Base-by-base conservation (phyloP, 2,888 invertebrate species). In the Azorinus chamasolen region DNA sequence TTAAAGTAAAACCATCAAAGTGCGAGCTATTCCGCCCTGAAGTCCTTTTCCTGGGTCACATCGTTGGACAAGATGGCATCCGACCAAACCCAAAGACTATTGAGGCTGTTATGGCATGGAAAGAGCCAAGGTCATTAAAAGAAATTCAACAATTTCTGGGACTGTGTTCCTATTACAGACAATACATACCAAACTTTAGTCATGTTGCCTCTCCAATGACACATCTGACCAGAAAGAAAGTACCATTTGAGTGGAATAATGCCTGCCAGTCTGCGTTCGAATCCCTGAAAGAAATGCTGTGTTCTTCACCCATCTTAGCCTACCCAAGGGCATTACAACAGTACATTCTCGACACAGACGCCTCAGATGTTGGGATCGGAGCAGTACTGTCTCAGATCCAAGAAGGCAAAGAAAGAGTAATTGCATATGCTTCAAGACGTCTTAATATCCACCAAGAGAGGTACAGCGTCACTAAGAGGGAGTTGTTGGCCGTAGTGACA, bases 1-100 rank as follows among this genome's bases (percentile, higher is more conserved):
- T 81, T 14, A 83, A 78, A 54, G 53, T 72, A 8, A 77, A 77
- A 64, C 76, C 61, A 27, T 54, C 53, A 10, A 77, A 72, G 41
- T 72, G 77, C 39, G 37, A 51, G 18, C 51, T 79, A 12, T 75
- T 78, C 32, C 37, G n/a, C n/a, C n/a, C n/a, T n/a, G n/a, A n/a
- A n/a, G n/a, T n/a, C n/a, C n/a, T n/a, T n/a, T n/a, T n/a, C n/a
- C n/a, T n/a, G n/a, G n/a, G n/a, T n/a, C n/a, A n/a, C n/a, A n/a
- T n/a, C n/a, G n/a, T n/a, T n/a, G n/a, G n/a, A n/a, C n/a, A n/a
- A n/a, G n/a, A n/a, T n/a, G n/a, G n/a, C n/a, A n/a, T n/a, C n/a
- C n/a, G n/a, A n/a, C n/a, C n/a, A n/a, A n/a, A n/a, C n/a, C n/a
- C n/a, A n/a, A n/a, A n/a, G n/a, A n/a, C n/a, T n/a, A n/a, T n/a